A percentile compares a stretch with the other conserved stretches of the same genome.
phyloP scores from a whole-genome alignment of 2,888 invertebrate species.

The Ariolimax columbianus region DNA sequence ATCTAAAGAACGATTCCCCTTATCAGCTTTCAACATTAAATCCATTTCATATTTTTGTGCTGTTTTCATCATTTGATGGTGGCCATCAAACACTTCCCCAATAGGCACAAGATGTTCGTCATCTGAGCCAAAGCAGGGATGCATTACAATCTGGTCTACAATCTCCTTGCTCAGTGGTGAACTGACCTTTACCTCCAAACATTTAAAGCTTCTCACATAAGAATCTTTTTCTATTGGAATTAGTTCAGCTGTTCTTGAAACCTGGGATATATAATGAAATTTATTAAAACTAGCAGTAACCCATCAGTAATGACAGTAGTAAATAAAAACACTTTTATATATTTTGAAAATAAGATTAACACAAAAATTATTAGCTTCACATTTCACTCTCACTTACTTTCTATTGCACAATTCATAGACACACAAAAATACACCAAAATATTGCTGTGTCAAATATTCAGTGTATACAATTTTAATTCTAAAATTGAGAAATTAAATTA shows the following conservation, averaged over 20 bases:
- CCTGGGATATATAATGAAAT: neutral
- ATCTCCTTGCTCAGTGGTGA: neutral
- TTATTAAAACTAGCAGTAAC: neutral
- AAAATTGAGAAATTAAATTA: too few relatives aligned
- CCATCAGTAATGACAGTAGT: too few relatives aligned
- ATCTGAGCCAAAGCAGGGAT: slow-evolving; percentile 31
- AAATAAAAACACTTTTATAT: too few relatives aligned
- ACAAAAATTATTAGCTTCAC: too few relatives aligned
- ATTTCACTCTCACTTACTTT: too few relatives aligned
- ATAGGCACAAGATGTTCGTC: neutral
- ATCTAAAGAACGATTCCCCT: neutral
- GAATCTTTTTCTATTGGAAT: neutral
- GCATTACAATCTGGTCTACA: neutral
- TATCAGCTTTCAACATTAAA: neutral
- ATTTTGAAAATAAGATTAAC: too few relatives aligned
- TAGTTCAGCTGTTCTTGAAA: neutral
- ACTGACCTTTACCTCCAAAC: slow-evolving; percentile 15
- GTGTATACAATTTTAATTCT: too few relatives aligned
- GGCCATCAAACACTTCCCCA: neutral
- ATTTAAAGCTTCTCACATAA: neutral
- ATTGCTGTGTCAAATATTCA: too few relatives aligned
- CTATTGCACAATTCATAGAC: too few relatives aligned
- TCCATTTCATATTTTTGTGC: neutral
- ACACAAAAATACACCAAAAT: too few relatives aligned
- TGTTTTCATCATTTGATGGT: neutral